phyloP scores from a whole-genome alignment of 2,797 vertebrate species.

The Calcarius lapponicus region DNA sequence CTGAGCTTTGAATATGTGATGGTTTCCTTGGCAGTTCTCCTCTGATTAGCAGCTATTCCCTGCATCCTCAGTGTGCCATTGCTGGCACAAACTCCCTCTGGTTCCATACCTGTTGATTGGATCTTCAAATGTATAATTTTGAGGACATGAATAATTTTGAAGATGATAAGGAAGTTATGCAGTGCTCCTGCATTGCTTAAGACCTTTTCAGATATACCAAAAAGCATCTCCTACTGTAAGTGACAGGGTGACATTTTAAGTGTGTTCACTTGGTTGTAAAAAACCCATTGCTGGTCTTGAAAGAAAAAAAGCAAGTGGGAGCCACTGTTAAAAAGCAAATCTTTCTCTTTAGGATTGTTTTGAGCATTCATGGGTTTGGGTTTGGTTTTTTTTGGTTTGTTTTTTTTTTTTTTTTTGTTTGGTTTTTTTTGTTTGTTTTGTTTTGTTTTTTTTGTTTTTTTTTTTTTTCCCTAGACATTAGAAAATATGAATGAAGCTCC shows the following conservation, averaged over 20 bases:
- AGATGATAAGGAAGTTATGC: not conserved
- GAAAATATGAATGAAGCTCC: not conserved
- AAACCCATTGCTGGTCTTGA: not conserved
- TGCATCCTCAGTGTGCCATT: not conserved
- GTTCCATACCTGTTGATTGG: not conserved
- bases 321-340: not conserved
- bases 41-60: conserved; percentile 1
- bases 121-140: conserved; percentile 2
- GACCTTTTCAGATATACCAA: not conserved
- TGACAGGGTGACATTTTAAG: not conserved
- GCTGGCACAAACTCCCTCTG: not conserved
- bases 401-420: not conserved
- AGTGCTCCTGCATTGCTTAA: not conserved
- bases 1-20: not conserved
- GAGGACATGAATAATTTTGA: conserved; percentile 11
- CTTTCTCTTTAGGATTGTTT: not conserved
- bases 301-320: not conserved
- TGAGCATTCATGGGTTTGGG: not conserved
- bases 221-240: not conserved
- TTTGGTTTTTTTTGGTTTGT: not conserved
- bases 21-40: not conserved
- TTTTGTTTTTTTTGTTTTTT: not conserved
- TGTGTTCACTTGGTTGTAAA: not conserved
- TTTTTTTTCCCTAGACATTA: not conserved
- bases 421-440: not conserved